phyloP scores from a whole-genome alignment of 2,113 vertebrate genomes.

The Regulus satrapa region DNA sequence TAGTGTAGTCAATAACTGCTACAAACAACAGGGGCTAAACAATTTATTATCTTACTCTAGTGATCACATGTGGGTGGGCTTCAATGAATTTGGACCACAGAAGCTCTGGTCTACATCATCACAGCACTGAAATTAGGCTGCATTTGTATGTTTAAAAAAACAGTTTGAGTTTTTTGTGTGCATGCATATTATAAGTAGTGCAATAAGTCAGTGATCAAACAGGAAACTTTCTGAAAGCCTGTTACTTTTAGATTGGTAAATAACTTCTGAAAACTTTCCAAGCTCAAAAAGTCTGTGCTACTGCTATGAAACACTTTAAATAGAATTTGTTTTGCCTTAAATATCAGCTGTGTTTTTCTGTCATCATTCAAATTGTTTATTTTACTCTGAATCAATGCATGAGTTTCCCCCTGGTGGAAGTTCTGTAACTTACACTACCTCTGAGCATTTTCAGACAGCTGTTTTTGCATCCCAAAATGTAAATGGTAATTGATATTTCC shows the following conservation, averaged over 20 bases:
- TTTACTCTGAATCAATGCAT: not conserved
- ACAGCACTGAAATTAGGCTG: not conserved
- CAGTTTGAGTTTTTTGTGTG: not conserved
- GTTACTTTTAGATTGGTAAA: not conserved
- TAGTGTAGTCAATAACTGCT: not conserved
- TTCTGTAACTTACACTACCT: not conserved
- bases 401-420: constrained; percentile 3
- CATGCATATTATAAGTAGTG: not conserved
- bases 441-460: not conserved
- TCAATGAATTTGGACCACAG: not conserved
- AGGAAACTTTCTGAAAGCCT: not conserved
- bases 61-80: not conserved
- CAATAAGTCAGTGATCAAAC: not conserved
- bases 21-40: not conserved
- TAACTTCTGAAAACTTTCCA: not conserved
- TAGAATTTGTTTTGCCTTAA: not conserved
- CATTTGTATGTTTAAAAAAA: not conserved
- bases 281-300: not conserved
- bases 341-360: not conserved
- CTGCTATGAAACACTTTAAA: not conserved
- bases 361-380: not conserved
- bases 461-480: not conserved
- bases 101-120: not conserved
- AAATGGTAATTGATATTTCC: not conserved
- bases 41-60: not conserved